phyloP scores from a whole-genome alignment of 1,140 invertebrate genomes.

The Psix sp. region DNA sequence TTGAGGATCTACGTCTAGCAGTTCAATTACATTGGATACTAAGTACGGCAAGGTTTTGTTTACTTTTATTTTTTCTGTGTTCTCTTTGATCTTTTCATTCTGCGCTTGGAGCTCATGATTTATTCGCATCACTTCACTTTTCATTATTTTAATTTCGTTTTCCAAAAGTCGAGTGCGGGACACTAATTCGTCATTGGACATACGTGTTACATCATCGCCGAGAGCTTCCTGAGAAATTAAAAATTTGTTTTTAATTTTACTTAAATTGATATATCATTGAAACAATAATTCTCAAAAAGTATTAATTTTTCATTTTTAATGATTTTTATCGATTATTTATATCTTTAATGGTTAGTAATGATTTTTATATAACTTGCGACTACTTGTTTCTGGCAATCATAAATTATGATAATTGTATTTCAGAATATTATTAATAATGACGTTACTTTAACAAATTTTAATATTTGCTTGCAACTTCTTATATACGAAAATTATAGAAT shows the following conservation, averaged over 20 bases:
- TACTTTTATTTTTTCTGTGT: slow-evolving; percentile 99
- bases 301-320: no score
- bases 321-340: no score
- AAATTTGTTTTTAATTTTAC: neutral
- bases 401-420: no score
- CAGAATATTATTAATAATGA: no score
- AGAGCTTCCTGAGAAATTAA: slow-evolving; percentile 82
- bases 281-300: no score
- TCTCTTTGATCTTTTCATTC: slow-evolving; percentile 99
- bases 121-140: slow-evolving; percentile 98
- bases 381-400: no score
- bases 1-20: slow-evolving; percentile 98
- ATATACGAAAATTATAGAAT: no score
- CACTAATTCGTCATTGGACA: slow-evolving; percentile 97
- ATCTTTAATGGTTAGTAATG: no score
- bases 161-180: slow-evolving; percentile 95
- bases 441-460: no score
- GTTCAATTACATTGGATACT: slow-evolving; percentile 99
- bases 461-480: no score
- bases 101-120: slow-evolving; percentile 97
- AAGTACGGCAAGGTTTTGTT: slow-evolving; percentile 99
- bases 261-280: no score
- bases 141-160: slow-evolving; percentile 99
- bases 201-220: slow-evolving; percentile 93
- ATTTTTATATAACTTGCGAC: no score